Evolutionary conservation across 2,888 invertebrate species (phyloP).

Genomic region (Diadegma fenestrale): DNA sequence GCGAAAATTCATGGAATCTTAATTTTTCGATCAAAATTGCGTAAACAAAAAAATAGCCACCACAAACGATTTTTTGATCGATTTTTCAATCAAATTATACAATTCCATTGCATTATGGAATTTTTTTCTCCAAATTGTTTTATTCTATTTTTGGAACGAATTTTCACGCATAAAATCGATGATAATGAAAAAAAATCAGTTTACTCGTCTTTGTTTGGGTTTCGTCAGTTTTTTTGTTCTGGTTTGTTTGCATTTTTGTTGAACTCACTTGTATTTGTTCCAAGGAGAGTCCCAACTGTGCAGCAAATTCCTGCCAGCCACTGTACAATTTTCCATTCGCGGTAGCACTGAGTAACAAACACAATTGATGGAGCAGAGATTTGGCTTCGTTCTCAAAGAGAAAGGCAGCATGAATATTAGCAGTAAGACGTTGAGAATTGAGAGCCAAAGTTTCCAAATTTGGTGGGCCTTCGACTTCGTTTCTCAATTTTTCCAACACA

Average conservation of each 20-base stretch:
- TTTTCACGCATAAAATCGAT: too few relatives aligned
- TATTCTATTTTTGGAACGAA: background rate
- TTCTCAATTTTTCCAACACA: conserved; percentile 77
- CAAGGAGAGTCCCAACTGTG: conserved; percentile 76
- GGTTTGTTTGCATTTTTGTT: background rate
- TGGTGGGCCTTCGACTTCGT: conserved; percentile 75
- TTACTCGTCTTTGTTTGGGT: conserved; percentile 78
- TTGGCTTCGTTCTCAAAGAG: conserved; percentile 77
- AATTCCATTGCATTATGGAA: too few relatives aligned
- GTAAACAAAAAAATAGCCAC: conserved; percentile 17
- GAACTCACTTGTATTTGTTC: conserved; percentile 79
- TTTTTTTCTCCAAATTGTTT: background rate
- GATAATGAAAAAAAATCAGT: too few relatives aligned
- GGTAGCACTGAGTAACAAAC: conserved; percentile 78
- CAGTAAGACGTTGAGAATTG: conserved; percentile 71
- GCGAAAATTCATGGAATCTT: too few relatives aligned
- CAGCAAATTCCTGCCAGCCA: conserved; percentile 81
- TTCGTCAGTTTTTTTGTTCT: conserved; percentile 71
- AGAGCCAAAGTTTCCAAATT: conserved; percentile 74
- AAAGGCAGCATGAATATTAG: conserved; percentile 78
- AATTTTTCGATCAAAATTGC: background rate
- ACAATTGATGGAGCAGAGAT: conserved; percentile 76
- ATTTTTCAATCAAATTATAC: too few relatives aligned
- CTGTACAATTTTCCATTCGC: conserved; percentile 76
- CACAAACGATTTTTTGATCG: background rate